phyloP scores from a whole-genome alignment of 2,113 vertebrate genomes.

The Tragelaphus scriptus region DNA sequence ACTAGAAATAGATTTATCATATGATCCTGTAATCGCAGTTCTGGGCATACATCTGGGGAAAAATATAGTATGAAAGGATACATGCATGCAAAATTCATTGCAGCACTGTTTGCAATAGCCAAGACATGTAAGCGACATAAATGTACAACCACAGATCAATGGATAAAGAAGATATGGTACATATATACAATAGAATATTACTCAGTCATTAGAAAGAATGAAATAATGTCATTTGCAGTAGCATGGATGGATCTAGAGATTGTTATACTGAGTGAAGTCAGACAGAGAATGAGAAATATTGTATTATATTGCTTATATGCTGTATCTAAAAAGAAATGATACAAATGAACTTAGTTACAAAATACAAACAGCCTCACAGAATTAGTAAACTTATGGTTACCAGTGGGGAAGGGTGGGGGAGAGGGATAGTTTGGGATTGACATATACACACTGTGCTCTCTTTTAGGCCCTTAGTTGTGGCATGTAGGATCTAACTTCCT shows the following conservation, averaged over 20 bases:
- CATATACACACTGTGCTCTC: not conserved
- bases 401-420: not conserved
- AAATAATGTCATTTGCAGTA: not conserved
- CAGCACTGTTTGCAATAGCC: no score
- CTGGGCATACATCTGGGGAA: no score
- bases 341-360: not conserved
- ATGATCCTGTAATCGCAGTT: no score
- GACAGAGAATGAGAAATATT: not conserved
- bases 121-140: no score
- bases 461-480: not conserved
- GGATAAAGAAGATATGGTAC: no score
- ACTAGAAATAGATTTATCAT: no score
- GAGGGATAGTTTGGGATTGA: not conserved
- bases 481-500: not conserved
- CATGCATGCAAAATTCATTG: no score
- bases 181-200: no score
- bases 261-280: not conserved
- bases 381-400: not conserved
- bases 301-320: not conserved
- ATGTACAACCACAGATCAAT: no score
- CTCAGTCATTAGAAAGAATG: not conserved
- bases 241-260: not conserved
- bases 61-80: no score
- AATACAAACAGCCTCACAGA: not conserved
- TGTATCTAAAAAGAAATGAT: not conserved